These are phyloP conservation scores for Trypoxylus dichotomus DNA, from an alignment of 1,140 invertebrate genomes.

Conservation along the genomic window DNA sequence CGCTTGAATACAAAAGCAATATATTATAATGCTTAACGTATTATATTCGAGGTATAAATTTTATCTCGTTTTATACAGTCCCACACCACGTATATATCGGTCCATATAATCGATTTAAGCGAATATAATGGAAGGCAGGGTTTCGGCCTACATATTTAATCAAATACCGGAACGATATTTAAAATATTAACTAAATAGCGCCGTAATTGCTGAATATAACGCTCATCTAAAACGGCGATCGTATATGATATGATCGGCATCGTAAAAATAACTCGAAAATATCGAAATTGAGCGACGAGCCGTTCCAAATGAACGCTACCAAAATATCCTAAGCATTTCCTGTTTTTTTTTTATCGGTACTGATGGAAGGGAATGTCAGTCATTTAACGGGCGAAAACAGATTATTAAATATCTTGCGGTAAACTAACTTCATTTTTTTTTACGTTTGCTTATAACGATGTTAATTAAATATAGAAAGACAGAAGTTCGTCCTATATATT, in stretches of 20 bases:
- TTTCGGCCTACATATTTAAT: neutral
- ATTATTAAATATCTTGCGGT: no score
- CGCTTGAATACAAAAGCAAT: neutral
- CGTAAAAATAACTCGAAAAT: conserved; percentile 1
- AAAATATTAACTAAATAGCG: neutral
- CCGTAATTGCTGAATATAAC: neutral
- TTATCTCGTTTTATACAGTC: neutral
- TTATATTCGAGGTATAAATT: neutral
- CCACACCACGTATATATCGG: neutral
- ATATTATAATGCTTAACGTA: neutral
- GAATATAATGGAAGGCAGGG: neutral
- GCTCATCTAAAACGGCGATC: neutral
- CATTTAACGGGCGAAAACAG: neutral
- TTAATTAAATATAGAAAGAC: no score
- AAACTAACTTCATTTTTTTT: no score
- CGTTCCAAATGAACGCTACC: neutral
- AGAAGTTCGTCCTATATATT: no score
- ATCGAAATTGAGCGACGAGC: neutral
- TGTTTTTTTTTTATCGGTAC: neutral
- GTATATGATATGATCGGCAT: neutral
- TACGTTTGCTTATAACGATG: no score
- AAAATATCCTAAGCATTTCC: conserved; percentile 6
- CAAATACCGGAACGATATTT: neutral
- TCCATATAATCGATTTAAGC: neutral
- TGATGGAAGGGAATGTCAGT: neutral